Evolutionary conservation across 2,113 vertebrate genomes (phyloP), one percentile per base, ranked within the genome.

Genomic region (Scophthalmus maximus): DNA sequence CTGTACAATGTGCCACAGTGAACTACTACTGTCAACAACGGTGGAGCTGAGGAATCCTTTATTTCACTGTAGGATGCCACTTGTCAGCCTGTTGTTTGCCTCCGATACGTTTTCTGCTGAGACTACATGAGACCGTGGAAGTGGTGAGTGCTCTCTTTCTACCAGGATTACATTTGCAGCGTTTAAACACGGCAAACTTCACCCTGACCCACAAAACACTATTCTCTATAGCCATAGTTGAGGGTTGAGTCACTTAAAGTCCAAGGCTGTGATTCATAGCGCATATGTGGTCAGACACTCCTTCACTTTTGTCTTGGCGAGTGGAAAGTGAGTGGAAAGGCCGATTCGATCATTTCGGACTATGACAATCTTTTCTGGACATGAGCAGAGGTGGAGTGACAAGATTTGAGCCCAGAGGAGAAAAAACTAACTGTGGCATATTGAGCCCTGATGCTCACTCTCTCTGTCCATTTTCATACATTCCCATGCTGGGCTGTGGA

Each of bases 231-330:
- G 8, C 26, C 0, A 68, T 72, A 14, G 59, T 53, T 83, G 52
- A 34, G 52, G 34, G 9, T 47, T 63, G 44, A 86, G 51, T 77
- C 64, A 69, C 17, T 6, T 22, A 4, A 53, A 2, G n/a, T 34
- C 8, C 15, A 34, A 26, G 6, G n/a, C 18, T 9, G 27, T 53
- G 64, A 70, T 14, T 76, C 49, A 40, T 6, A 44, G 55, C 18
- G 18, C 57, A 61, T 17, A 40, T 56, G 27, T 34, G 15, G 12
- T 15, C 44, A 38, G 47, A 51, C 57, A n/a, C 23, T 51, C 1
- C 50, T 17, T 60, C 18, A n/a, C 11, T 42, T 49, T 56, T 27
- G 53, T 53, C 25, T n/a, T 4, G 14, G 14, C 10, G 20, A 22
- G 18, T 12, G 40, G n/a, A 61, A 20, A 58, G 27, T 47, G 10